Evolutionary conservation across 2,113 vertebrate genomes (phyloP), one percentile per base, ranked within the genome.

Genomic region (Muscicapa adusta): DNA sequence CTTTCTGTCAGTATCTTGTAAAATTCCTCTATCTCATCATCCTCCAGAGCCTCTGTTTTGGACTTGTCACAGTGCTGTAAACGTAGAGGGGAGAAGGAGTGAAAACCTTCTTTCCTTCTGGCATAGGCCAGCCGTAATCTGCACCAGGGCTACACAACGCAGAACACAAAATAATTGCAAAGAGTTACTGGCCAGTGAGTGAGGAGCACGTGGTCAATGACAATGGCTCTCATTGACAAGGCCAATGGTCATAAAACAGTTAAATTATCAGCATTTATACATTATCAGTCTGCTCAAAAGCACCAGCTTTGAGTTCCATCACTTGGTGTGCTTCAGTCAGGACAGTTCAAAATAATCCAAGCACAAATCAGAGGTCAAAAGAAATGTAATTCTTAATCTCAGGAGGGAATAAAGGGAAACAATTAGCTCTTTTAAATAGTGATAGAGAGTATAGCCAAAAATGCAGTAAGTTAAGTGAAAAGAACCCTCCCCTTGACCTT

Each of bases 31-130:
- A 99, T 99, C 97, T 99, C 99, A 1, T 98, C 83, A 12, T 98
- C 99, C 85, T 99, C 99, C 96, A 99, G 94, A 33, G 98, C 95
- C 50, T 98, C 98, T 17, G 99, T 99, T 48, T 98, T 97, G 84
- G 99, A 99, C 70, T 36, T 98, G 97, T 99, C 99, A 96, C 99
- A 99, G 94, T 98, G 97, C 99, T 99, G 96, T 79, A 89, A 94
- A 97, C 80, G 77, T 83, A 97, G 94, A 96, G 96, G 50, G 96
- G 97, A 97, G 96, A 95, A 97, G 96, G 96, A 93, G 85, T 96
- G 93, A 97, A 95, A 96, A 88, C 94, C 89, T 89, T 92, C 94
- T 95, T 97, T 97, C 96, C 92, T 97, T 95, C 85, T 91, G 77
- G 89, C 96, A 97, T 97, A 96, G 17, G 95, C 94, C 91, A 96